Evolutionary conservation across 2,888 invertebrate species (phyloP).

Genomic region (Willowsia nigromaculata): DNA sequence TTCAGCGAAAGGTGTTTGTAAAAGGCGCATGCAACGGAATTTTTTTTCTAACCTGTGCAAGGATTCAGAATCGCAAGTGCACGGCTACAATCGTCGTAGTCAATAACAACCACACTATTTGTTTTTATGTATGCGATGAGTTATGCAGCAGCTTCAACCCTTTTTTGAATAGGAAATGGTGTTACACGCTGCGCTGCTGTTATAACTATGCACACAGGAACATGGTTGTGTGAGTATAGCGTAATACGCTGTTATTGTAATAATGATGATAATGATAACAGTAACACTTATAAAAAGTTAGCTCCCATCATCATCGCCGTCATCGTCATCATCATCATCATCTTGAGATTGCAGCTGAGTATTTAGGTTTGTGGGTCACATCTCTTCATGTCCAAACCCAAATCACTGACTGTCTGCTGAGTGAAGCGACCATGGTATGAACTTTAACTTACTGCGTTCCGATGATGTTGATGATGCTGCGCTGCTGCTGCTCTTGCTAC

Average conservation of each 20-base stretch:
- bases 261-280: conserved; percentile 33
- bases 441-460: conserved; percentile 3
- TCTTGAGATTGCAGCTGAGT: conserved; percentile 73
- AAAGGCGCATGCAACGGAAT: conserved; percentile 2
- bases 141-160: not conserved
- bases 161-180: not conserved
- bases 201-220: not conserved
- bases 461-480: not conserved
- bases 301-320: conserved; percentile 9
- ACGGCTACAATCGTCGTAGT: conserved; percentile 6
- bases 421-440: conserved; percentile 23
- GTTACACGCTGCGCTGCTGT: not conserved
- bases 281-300: conserved; percentile 47
- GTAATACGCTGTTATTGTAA: conserved; percentile 25
- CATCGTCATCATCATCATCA: conserved; percentile 58
- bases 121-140: not conserved
- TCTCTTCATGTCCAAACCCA: conserved; percentile 68
- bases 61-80: conserved; percentile 28
- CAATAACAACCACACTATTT: not conserved
- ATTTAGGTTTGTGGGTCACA: conserved; percentile 73
- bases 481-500: not conserved
- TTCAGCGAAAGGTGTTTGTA: conserved; percentile 12
- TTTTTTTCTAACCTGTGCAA: conserved; percentile 11
- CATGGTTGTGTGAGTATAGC: not conserved
- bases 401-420: conserved; percentile 63